Conservation (phyloP, 1,140 invertebrate species). For the Drosophila nebulosa region DNA sequence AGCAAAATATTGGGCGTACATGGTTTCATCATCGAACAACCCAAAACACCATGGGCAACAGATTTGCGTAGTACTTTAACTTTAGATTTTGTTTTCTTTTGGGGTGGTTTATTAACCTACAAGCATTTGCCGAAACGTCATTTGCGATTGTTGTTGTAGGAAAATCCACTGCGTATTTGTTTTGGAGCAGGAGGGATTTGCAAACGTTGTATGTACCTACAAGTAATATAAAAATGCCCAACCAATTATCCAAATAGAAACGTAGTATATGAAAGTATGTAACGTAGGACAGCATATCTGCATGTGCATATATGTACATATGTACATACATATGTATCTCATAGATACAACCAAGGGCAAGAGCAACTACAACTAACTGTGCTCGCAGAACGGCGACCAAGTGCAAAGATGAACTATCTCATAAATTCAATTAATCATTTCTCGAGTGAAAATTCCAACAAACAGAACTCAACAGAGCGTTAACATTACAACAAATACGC, state of each 20-base stretch:
- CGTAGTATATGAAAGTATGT: not conserved
- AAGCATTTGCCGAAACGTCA: constrained; percentile 45
- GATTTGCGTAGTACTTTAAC: constrained; percentile 50
- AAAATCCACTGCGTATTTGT: constrained; percentile 59
- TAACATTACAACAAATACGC: constrained; percentile 73
- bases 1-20: constrained; percentile 23
- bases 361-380: constrained; percentile 22
- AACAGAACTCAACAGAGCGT: constrained; percentile 58
- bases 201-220: not conserved
- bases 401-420: constrained; percentile 73
- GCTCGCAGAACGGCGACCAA: constrained; percentile 30
- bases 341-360: not conserved
- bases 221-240: not conserved
- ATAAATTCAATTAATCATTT: constrained; percentile 76
- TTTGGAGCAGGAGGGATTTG: constrained; percentile 8
- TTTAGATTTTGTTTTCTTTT: constrained; percentile 30
- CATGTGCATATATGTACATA: not conserved
- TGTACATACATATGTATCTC: not conserved
- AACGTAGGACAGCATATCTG: not conserved
- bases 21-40: constrained; percentile 51
- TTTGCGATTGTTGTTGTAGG: constrained; percentile 34
- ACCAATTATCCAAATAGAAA: constrained; percentile 3
- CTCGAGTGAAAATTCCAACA: constrained; percentile 67
- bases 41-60: constrained; percentile 35
- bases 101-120: constrained; percentile 56